phyloP scores from a whole-genome alignment of 2,797 vertebrate genomes.

The Manis javanica region DNA sequence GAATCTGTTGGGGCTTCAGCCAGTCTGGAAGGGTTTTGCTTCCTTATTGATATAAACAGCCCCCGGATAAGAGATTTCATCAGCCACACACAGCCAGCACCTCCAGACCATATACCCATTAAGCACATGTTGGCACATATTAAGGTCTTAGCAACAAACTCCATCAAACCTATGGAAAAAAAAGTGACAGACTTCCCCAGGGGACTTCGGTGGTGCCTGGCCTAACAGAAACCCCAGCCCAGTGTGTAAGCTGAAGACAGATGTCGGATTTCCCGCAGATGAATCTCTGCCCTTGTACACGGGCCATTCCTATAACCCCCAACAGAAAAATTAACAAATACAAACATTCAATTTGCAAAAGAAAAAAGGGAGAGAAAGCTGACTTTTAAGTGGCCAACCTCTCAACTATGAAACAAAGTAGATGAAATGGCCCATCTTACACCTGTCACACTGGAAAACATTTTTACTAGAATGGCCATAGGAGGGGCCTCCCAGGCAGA shows the following conservation, averaged over 20 bases:
- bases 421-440: rapidly evolving
- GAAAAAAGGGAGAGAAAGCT: no score
- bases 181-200: rapidly evolving
- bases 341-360: rapidly evolving
- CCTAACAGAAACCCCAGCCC: rapidly evolving
- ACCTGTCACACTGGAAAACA: neutral
- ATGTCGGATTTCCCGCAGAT: neutral
- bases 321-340: neutral
- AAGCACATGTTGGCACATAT: rapidly evolving
- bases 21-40: neutral
- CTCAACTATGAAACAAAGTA: no score
- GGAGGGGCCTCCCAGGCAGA: rapidly evolving
- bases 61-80: neutral
- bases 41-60: neutral
- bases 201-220: rapidly evolving
- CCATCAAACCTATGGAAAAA: neutral
- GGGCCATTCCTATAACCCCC: neutral
- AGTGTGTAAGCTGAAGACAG: neutral
- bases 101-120: rapidly evolving
- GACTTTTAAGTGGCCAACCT: rapidly evolving
- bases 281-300: rapidly evolving
- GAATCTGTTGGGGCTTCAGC: neutral
- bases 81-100: neutral
- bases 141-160: no score
- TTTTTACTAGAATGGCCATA: rapidly evolving